Base-by-base conservation (phyloP, 2,888 invertebrate species). In the Elysia crispata region DNA sequence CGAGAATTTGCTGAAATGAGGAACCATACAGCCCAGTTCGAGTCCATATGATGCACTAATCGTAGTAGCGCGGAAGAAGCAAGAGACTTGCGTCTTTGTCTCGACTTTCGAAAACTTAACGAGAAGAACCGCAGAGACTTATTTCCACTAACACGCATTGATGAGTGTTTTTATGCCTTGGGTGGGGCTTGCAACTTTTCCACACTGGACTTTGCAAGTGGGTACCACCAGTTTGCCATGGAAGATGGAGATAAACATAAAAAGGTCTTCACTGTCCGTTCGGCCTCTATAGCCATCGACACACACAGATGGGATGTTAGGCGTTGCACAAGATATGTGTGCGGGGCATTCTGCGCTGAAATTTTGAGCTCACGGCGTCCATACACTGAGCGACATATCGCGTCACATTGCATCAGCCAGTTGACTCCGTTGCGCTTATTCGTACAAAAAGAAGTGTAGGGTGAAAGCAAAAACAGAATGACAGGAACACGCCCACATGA, bases 211-310 rank as follows among this genome's bases (percentile, higher is more conserved):
- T 30, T 79, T 0, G 79, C 79, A 6, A 76, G 69, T 57, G 79
- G 79, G 23, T 79, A 79, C 33, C 72, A 74, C 50, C 79, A 79
- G 64, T 60, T 79, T 1, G 79, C 79, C 1, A 79, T 79, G 74
- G 79, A 49, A 8, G 50, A 62, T 3, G 41, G 57, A 3, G 75
- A 79, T n/a, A 57, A 79, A 54, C n/a, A 79, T 6, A 74, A 74
- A 30, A 79, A 73, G 1, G 74, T 74, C 1, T 79, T 79, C 57
- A 74, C 57, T 15, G 67, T 0, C 79, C 74, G 1, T 74, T 74
- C 25, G 74, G 79, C 11, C 57, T 79, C 23, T 79, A 41, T n/a
- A n/a, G n/a, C n/a, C n/a, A n/a, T n/a, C n/a, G n/a, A n/a, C n/a
- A n/a, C n/a, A n/a, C n/a, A n/a, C n/a, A n/a, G n/a, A n/a, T n/a